These are phyloP conservation scores for Hemiscyllium ocellatum DNA, from an alignment of 2,113 vertebrate genomes.

Conservation along the genomic window DNA sequence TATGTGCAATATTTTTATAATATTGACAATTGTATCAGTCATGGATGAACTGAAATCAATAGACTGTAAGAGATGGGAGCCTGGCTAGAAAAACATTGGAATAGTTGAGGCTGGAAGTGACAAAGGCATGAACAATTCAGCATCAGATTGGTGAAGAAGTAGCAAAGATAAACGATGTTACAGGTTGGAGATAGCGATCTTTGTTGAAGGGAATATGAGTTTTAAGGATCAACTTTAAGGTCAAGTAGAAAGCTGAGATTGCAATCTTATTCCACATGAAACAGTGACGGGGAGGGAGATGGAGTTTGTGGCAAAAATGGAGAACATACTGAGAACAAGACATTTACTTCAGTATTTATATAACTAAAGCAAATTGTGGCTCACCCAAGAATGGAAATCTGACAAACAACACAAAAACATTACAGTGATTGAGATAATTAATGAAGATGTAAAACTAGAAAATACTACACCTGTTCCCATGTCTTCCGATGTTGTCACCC, in stretches of 20 bases:
- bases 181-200: too few species aligned
- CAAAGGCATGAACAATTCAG: not conserved
- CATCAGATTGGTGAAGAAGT: not conserved
- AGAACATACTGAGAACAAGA: not conserved
- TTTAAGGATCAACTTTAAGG: not conserved
- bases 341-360: not conserved
- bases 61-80: not conserved
- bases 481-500: not conserved
- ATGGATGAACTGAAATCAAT: not conserved
- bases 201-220: not conserved
- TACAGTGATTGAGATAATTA: not conserved
- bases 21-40: not conserved
- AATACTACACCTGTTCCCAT: not conserved
- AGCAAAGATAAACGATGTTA: not conserved
- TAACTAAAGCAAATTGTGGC: not conserved
- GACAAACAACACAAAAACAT: not conserved
- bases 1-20: not conserved
- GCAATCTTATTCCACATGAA: not conserved
- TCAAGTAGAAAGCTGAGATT: not conserved
- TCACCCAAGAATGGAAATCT: not conserved
- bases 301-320: not conserved
- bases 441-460: not conserved
- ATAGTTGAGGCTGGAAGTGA: not conserved
- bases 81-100: not conserved
- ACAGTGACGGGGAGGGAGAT: not conserved